These are phyloP conservation scores for Petrocephalus zakoni DNA, from an alignment of 2,113 vertebrate species.

Conservation along the genomic window DNA sequence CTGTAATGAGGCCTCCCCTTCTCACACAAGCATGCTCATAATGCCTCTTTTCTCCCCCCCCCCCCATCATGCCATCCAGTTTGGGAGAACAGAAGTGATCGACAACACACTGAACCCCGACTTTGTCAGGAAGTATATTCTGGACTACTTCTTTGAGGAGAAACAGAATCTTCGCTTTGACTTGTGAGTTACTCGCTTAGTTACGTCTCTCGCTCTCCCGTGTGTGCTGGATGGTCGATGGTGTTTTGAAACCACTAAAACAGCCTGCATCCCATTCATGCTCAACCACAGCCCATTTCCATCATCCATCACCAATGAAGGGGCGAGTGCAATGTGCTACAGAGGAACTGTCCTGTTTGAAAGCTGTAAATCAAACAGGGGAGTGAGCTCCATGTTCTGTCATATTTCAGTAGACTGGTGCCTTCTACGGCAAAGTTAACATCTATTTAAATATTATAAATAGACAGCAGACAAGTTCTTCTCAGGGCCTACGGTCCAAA, in stretches of 20 bases:
- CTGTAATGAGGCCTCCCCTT: neutral
- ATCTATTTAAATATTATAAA: neutral
- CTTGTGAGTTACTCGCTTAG: slow-evolving; percentile 69
- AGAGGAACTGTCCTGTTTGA: neutral
- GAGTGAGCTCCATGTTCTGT: neutral
- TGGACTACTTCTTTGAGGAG: slow-evolving; percentile 94
- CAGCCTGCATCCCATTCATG: neutral
- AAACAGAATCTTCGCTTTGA: slow-evolving; percentile 93
- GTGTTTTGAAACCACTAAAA: neutral
- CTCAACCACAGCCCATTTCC: neutral
- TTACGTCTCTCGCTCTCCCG: neutral
- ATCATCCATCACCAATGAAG: neutral
- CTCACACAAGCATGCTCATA: neutral
- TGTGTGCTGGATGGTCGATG: neutral
- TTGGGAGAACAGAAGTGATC: slow-evolving; percentile 87
- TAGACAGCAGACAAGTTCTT: neutral
- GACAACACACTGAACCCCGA: slow-evolving; percentile 91
- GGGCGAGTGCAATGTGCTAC: neutral
- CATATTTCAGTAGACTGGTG: neutral
- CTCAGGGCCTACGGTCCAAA: neutral
- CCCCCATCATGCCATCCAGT: slow-evolving; percentile 56
- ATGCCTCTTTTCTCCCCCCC: slow-evolving; percentile 27
- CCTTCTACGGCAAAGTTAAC: neutral
- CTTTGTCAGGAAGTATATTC: slow-evolving; percentile 87
- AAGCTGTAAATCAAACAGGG: neutral